Percentiles rank a stretch among this genome's conserved stretches.
Conservation (phyloP, 2,888 invertebrate genomes). For the Erebia epiphron region DNA sequence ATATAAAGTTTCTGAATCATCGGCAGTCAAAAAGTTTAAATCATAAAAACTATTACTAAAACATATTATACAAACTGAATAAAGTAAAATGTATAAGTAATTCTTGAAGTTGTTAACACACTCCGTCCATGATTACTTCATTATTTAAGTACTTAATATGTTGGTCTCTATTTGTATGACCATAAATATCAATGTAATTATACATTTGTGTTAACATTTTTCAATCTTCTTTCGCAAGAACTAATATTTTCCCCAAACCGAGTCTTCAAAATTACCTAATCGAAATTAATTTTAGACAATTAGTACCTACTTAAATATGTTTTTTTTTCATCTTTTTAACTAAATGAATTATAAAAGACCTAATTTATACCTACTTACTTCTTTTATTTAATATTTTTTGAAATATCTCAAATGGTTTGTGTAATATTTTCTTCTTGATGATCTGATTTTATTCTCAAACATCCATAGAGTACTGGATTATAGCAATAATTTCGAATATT, state of each 20-base stretch:
- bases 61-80: background rate
- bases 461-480: slow-evolving; percentile 4
- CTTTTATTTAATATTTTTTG: background rate
- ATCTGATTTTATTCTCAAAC: slow-evolving; percentile 7
- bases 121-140: slow-evolving; percentile 77
- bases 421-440: background rate
- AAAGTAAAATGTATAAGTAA: slow-evolving; percentile 6
- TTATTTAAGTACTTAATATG: slow-evolving; percentile 77
- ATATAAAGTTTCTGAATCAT: background rate
- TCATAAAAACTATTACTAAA: background rate
- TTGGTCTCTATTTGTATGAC: slow-evolving; percentile 54
- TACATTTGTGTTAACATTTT: slow-evolving; percentile 33
- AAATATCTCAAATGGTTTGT: background rate
- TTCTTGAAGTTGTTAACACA: slow-evolving; percentile 52
- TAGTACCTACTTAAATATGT: too few relatives aligned
- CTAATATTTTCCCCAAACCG: background rate
- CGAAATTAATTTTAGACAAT: too few relatives aligned
- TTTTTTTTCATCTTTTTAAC: too few relatives aligned
- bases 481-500: slow-evolving; percentile 5
- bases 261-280: background rate
- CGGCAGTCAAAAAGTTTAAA: background rate
- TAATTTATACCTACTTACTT: background rate
- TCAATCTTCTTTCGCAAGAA: background rate
- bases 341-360: too few relatives aligned
- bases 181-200: slow-evolving; percentile 32